Base-by-base conservation (phyloP, 2,888 invertebrate genomes). In the Thecocarcelia acutangulata region DNA sequence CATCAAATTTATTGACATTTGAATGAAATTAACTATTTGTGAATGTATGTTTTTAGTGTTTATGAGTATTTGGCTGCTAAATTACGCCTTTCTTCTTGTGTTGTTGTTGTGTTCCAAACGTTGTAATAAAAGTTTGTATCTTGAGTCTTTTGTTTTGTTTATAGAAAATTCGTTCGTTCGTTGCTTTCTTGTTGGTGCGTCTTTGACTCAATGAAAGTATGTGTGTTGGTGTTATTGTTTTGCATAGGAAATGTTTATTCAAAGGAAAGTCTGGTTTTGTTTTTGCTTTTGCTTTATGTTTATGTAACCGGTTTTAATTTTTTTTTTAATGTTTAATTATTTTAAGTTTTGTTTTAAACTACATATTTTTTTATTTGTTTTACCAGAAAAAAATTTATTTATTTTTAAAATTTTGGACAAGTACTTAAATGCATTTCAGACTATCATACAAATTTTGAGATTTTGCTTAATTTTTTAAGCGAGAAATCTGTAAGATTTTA, bases 61-160 rank as follows among this genome's bases (percentile, higher is more conserved):
- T 33, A 6, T 9, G 2, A 4, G 40, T n/a, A 48, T 37, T 74
- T 66, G 46, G 17, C 56, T 58, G 17, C 4, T 17, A 64, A 48
- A 19, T 19, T 37, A 17, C 17, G 56, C 15, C 13, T 74, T 48
- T 48, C 59, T 42, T 37, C 24, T 2, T 24, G 24, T 33, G 33
- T 33, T 3, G 3, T 33, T 33, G 33, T 9, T 33, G 33, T 24
- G 2, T 21, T 64, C 13, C 12, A 24, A 63, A 40, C 24, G 24
- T 37, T 68, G 28, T 59, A 52, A 28, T 12, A n/a, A 17, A 33
- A 75, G 68, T 78, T 80, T 59, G 68, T 63, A 50, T 59, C 44
- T 77, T 72, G 61, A 81, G 59, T 83, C 56, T 75, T 81, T 78
- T 75, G 68, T 79, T 63, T 74, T 11, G n/a, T n/a, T 0, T 13